Base-by-base conservation (phyloP, 2,113 vertebrate genomes). In the Pipra filicauda region DNA sequence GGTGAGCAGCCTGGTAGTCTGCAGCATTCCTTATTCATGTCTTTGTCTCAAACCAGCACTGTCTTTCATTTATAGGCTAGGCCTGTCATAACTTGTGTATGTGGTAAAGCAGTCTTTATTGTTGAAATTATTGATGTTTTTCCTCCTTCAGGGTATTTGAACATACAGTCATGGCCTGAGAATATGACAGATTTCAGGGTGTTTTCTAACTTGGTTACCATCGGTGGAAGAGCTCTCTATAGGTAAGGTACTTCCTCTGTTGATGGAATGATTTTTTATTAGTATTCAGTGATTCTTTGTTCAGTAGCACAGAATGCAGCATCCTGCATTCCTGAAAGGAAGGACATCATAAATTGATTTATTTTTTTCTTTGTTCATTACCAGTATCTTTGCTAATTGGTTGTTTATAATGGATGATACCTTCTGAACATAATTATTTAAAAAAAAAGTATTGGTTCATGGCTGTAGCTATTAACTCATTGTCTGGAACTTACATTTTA, bases 111-210 rank as follows among this genome's bases (percentile, higher is more conserved):
- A 70, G 33, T 31, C 19, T 72, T 26, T 59, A 7, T 49, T 52
- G 30, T 20, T 65, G 35, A 66, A 58, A 43, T 55, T 5, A 41
- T 35, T 65, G 57, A 67, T 3, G 1, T 61, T 93, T 84, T 71
- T 81, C 58, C 62, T 92, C 85, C 84, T 91, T n/a, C 66, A 99
- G 99, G 99, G 59, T 99, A 98, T 95, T 97, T 99, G 93, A 99
- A 99, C 91, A 99, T 99, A 93, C 99, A 99, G 70, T 99, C 99
- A 0, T 99, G 99, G 99, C 99, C 99, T 9, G 98, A 99, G 96
- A 99, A 99, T 89, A 99, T 99, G 99, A 99, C 99, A 1, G 99
- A 99, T 96, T 98, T 99, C 96, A 98, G 98, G 66, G 99, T 99
- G 41, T 99, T 99, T 91, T 99, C 99, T 49, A 99, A 99, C 96